Base-by-base conservation (phyloP, 2,797 vertebrate genomes). In the Enteromius trimaculatus region DNA sequence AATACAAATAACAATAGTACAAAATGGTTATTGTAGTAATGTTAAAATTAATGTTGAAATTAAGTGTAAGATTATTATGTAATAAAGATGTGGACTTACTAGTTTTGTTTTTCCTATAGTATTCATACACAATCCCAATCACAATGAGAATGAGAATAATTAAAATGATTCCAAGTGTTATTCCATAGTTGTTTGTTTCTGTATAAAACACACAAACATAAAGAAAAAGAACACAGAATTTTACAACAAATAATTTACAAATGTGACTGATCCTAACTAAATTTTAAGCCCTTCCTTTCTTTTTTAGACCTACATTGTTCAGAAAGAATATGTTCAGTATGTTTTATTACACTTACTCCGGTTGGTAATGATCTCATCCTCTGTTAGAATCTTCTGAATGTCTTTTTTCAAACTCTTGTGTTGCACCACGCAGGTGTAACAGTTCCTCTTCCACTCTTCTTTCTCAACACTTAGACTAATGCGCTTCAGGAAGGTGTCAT, bases 351-450 rank as follows among this genome's bases (percentile, higher is more conserved):
- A 42, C 37, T 69, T 69, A 39, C 65, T 39, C 4, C 1, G 10
- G 34, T 42, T 39, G 19, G 9, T 68, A 39, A 68, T 42, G 19
- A 68, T 68, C 4, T 68, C 37, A 39, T 42, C 34, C 19, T 68
- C 37, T 42, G 34, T 68, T 37, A 14, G 11, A 69, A 69, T 42
- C 11, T 42, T 69, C 37, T 69, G 21, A 39, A 42, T 69, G 66
- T 42, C 66, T 68, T 68, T 42, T 42, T 11, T 42, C 65, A 42
- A 68, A 42, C 65, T 69, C 66, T 69, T 42, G 66, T 42, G 66
- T 23, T 66, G 34, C 65, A 66, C 65, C 8, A 66, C 34, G 37
- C 65, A 13, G 10, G 34, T 42, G 21, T 42, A 69, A 13, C 2
- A 2, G 11, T 42, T 44, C 37, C 13, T 44, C 21, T 23, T 69